Percentiles rank a stretch among this genome's conserved stretches.
phyloP scores from a whole-genome alignment of 2,888 invertebrate genomes.

The Thysanoteuthis rhombus region DNA sequence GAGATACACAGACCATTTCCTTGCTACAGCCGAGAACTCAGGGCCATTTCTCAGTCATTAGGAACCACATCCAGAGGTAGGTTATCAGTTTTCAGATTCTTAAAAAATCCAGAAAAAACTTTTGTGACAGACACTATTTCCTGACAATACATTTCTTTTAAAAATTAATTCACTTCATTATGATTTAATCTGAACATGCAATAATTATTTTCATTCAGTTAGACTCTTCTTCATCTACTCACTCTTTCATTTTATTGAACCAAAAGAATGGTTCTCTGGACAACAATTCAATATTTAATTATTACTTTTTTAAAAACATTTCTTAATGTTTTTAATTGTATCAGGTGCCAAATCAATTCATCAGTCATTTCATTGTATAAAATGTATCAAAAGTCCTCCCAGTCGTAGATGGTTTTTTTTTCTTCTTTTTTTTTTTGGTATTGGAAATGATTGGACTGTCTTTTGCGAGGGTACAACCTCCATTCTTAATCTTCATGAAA shows the following conservation, averaged over 20 bases:
- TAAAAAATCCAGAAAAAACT: neutral
- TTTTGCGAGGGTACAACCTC: neutral
- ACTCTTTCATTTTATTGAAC: neutral
- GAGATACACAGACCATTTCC: neutral
- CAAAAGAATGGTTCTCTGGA: neutral
- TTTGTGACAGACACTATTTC: neutral
- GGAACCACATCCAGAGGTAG: neutral
- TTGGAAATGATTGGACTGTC: neutral
- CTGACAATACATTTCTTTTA: neutral
- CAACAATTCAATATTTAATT: neutral
- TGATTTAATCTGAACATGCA: neutral
- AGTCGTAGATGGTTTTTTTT: neutral
- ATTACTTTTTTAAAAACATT: neutral
- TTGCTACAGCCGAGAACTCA: neutral
- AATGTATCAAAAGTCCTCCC: neutral
- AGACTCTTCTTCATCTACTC: neutral
- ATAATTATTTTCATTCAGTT: neutral
- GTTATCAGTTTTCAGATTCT: neutral
- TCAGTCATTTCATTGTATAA: neutral
- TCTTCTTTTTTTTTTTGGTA: neutral
- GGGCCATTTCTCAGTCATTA: neutral
- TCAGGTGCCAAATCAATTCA: neutral
- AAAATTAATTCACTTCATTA: neutral
- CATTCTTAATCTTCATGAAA: neutral
- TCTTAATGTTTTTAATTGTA: neutral